Evolutionary conservation across 1,140 invertebrate genomes (phyloP).

Genomic region (Eciton burchellii): DNA sequence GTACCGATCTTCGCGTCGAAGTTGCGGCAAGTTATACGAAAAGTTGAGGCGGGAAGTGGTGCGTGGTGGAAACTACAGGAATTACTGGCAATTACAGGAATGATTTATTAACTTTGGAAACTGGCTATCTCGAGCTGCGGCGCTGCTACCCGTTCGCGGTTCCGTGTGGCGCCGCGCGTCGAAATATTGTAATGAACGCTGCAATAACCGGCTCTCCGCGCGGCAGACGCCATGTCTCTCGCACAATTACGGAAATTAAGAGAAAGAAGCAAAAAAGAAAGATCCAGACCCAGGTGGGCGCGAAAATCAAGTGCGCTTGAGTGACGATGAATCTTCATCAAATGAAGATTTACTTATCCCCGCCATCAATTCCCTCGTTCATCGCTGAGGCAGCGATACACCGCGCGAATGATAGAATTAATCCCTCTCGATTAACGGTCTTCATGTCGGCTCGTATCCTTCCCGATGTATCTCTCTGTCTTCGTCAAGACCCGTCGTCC

Average conservation of each 20-base stretch:
- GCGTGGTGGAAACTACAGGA: slow-evolving; percentile 60
- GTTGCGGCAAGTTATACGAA: slow-evolving; percentile 71
- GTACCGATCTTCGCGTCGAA: slow-evolving; percentile 60
- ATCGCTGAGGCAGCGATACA: not conserved
- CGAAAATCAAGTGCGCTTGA: slow-evolving; percentile 46
- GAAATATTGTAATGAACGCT: slow-evolving; percentile 65
- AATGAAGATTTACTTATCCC: too few relatives aligned
- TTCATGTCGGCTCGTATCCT: not conserved
- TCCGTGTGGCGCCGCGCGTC: slow-evolving; percentile 49
- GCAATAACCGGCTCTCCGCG: slow-evolving; percentile 54
- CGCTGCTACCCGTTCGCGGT: slow-evolving; percentile 10
- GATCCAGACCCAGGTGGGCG: slow-evolving; percentile 26
- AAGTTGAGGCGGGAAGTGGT: slow-evolving; percentile 65
- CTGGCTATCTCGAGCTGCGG: slow-evolving; percentile 58
- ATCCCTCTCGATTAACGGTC: slow-evolving; percentile 42
- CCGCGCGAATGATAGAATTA: slow-evolving; percentile 42
- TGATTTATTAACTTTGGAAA: slow-evolving; percentile 73
- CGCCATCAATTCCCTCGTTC: slow-evolving; percentile 19
- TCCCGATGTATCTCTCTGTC: not conserved
- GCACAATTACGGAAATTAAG: slow-evolving; percentile 57
- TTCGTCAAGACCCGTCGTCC: not conserved
- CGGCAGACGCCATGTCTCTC: slow-evolving; percentile 27
- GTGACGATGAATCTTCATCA: slow-evolving; percentile 18
- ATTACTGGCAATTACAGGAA: slow-evolving; percentile 71
- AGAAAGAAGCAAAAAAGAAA: too few relatives aligned